Evolutionary conservation across 1,140 invertebrate genomes (phyloP).

Genomic region (Eufriesea mexicana): DNA sequence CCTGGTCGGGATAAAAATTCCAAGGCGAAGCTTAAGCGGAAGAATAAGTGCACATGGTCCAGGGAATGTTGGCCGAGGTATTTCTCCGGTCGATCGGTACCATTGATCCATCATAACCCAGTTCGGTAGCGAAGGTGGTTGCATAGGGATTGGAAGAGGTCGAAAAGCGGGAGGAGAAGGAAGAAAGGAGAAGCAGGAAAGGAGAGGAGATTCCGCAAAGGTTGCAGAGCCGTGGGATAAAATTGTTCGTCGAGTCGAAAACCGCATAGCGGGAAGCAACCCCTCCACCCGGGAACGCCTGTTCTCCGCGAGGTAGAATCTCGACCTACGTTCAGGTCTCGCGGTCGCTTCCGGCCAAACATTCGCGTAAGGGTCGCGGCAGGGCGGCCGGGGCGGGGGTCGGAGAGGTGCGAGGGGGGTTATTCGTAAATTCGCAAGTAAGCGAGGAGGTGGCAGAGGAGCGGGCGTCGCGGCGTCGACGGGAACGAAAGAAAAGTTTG

Average conservation of each 20-base stretch:
- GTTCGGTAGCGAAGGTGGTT: not conserved
- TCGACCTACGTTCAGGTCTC: slow-evolving; percentile 64
- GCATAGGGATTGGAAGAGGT: no score
- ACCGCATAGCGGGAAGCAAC: slow-evolving; percentile 27
- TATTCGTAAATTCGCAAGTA: slow-evolving; percentile 15
- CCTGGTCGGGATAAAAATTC: no score
- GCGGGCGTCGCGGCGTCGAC: not conserved
- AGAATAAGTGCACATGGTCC: no score
- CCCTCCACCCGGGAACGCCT: not conserved
- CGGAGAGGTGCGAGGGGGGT: not conserved
- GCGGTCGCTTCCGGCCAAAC: slow-evolving; percentile 52
- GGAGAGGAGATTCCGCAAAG: not conserved
- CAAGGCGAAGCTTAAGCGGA: no score
- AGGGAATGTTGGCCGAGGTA: no score
- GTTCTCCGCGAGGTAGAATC: slow-evolving; percentile 44
- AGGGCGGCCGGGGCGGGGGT: no score
- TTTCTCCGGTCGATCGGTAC: not conserved
- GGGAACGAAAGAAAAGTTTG: slow-evolving; percentile 49
- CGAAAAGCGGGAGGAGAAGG: not conserved
- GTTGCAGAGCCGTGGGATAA: not conserved
- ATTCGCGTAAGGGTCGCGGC: slow-evolving; percentile 19
- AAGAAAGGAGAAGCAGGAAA: not conserved
- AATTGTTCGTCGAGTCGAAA: slow-evolving; percentile 7
- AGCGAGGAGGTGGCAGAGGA: not conserved
- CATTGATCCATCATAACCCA: not conserved